These are phyloP conservation scores for Poeciliopsis turneri DNA, from an alignment of 2,797 vertebrate species.

Conservation along the genomic window DNA sequence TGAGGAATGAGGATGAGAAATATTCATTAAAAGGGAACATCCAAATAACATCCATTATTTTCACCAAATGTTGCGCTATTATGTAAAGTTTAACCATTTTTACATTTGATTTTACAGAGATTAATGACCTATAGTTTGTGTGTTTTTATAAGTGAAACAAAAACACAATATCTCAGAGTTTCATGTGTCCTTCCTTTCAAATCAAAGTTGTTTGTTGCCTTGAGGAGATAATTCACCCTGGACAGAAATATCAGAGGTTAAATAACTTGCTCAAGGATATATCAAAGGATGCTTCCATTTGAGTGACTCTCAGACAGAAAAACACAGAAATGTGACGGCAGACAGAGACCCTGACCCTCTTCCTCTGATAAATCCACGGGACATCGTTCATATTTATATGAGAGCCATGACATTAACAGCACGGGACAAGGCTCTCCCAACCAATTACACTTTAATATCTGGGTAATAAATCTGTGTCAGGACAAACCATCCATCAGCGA, in stretches of 20 bases:
- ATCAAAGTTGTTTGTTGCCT: background rate
- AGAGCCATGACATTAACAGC: conserved; percentile 19
- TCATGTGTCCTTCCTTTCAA: background rate
- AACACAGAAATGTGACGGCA: conserved; percentile 11
- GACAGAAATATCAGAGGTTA: conserved; percentile 24
- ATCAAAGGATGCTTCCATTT: conserved; percentile 10
- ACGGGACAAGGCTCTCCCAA: conserved; percentile 46
- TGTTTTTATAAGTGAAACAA: background rate
- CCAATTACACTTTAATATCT: conserved; percentile 44
- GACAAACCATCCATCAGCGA: conserved; percentile 37
- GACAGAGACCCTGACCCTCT: conserved; percentile 50
- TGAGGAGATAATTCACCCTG: conserved; percentile 14
- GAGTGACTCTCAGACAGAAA: conserved; percentile 21
- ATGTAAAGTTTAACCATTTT: background rate
- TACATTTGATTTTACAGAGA: background rate
- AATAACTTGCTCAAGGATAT: conserved; percentile 37
- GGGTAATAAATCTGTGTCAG: conserved; percentile 45
- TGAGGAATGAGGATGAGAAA: background rate
- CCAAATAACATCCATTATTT: background rate
- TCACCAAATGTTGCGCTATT: background rate
- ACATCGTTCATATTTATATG: conserved; percentile 55
- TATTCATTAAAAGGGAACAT: background rate
- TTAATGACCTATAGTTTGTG: background rate
- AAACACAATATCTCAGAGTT: background rate
- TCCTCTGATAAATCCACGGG: conserved; percentile 42